A percentile compares a stretch with the other conserved stretches of the same genome.
phyloP scores from a whole-genome alignment of 2,113 vertebrate species.

The Corythornis cristatus region DNA sequence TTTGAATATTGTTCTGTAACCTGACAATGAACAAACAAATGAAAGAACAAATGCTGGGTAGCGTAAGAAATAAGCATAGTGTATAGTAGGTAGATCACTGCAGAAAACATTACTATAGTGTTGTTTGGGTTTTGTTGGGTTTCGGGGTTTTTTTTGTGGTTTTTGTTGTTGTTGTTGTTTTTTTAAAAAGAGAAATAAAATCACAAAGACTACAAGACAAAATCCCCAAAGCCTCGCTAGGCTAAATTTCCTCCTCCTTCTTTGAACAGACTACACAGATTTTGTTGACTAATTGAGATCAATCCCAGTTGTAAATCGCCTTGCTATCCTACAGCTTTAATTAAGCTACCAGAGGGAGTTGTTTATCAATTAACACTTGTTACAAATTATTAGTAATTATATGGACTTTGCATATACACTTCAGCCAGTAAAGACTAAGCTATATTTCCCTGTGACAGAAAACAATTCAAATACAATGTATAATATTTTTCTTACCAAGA shows the following conservation, averaged over 20 bases:
- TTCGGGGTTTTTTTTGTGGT: too few species aligned
- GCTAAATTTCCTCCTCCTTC: conserved; percentile 80
- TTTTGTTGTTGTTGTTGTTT: conserved; percentile 37
- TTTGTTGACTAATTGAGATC: conserved; percentile 91
- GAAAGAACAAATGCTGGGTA: conserved; percentile 64
- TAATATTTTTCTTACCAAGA: conserved; percentile 23
- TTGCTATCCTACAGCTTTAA: conserved; percentile 83
- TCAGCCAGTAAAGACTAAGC: conserved; percentile 68
- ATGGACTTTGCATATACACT: conserved; percentile 75
- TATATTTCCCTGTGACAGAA: conserved; percentile 40
- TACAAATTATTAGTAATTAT: conserved; percentile 90
- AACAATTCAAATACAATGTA: conserved; percentile 7
- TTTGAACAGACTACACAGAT: conserved; percentile 85
- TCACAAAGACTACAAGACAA: conserved; percentile 64
- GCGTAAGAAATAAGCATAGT: not conserved
- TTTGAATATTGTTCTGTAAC: conserved; percentile 76
- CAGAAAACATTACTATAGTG: conserved; percentile 39
- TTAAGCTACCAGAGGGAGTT: conserved; percentile 86
- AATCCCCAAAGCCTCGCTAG: conserved; percentile 81
- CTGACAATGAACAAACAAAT: conserved; percentile 76
- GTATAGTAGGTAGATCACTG: conserved; percentile 15
- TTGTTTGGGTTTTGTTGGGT: not conserved
- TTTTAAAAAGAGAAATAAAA: conserved; percentile 19
- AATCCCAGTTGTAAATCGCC: conserved; percentile 87
- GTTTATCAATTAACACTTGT: conserved; percentile 91